Evolutionary conservation across 2,113 vertebrate species (phyloP), one percentile per base, ranked within the genome.

Genomic region (Mungos mungo): DNA sequence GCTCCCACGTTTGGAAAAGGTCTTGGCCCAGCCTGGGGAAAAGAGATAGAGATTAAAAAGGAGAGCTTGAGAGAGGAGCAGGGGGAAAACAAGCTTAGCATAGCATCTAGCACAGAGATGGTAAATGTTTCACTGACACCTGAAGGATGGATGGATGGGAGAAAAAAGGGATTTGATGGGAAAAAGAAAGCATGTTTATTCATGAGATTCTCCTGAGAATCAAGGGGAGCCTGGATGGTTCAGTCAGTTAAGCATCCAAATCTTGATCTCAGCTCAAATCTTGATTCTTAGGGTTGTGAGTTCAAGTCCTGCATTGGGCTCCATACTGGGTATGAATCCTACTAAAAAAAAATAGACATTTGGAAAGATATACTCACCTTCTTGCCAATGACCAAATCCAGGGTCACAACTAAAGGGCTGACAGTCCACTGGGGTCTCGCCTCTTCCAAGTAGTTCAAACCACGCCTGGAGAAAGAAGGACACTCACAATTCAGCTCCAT

Each of bases 1-100:
- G n/a, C 96, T 98, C 95, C 88, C 96, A 94, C 88, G 18, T 95
- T 98, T 69, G 90, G 91, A 96, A 87, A 95, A 97, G 97, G 71
- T 89, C 97, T 96, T 38, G 54, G 93, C 47, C 93, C 54, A 72
- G 92, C 33, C 80, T 50, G 27, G 29, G 71, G 92, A 85, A 72
- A 52, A 31, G 52, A 83, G 41, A 18, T 50, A 68, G 47, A 69
- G 82, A 16, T 27, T 72, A 45, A 54, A 11, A 91, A 54, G 87
- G 38, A 85, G 11, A 50, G 45, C 18, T 5, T 52, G 82, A 31
- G 45, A 18, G 18, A 29, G 57, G 29, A 4, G 71, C 33, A 89
- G 45, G 76, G 14, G 33, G 27, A 27, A 57, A 35, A 74, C 54
- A 95, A 88, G n/a, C 18, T 88, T 74, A 92, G 65, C 83, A 82